Evolutionary conservation across 2,888 invertebrate genomes (phyloP).

Genomic region (Chorisops tibialis): DNA sequence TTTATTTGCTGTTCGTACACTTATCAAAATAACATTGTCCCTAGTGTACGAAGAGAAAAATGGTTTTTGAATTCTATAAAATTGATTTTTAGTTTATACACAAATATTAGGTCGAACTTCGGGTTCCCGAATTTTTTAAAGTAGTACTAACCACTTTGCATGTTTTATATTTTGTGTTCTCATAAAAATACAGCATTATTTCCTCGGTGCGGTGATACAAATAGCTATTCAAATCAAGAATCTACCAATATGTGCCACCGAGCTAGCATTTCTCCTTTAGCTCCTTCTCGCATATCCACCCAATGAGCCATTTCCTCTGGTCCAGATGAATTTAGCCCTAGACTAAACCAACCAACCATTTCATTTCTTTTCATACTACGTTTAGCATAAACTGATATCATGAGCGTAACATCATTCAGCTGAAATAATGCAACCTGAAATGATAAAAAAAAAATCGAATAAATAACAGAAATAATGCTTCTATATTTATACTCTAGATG

Average conservation of each 20-base stretch:
- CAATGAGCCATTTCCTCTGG: conserved; percentile 90
- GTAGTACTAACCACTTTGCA: no score
- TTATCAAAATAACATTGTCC: no score
- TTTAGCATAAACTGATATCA: conserved; percentile 90
- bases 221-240: conserved; percentile 61
- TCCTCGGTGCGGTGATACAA: no score
- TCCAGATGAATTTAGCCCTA: conserved; percentile 88
- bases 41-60: no score
- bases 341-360: conserved; percentile 95
- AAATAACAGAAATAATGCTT: neutral
- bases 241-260: conserved; percentile 90
- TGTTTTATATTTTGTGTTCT: no score
- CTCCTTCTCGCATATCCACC: conserved; percentile 85
- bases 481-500: neutral
- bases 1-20: no score
- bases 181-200: no score
- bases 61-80: no score
- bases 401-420: conserved; percentile 88
- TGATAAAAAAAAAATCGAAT: conserved; percentile 6
- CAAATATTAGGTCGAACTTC: no score
- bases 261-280: conserved; percentile 84
- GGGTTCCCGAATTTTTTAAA: no score
- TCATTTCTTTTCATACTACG: conserved; percentile 91
- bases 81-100: no score
- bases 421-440: conserved; percentile 88